Base-by-base conservation (phyloP, 2,888 invertebrate genomes). In the Germaria angustata region DNA sequence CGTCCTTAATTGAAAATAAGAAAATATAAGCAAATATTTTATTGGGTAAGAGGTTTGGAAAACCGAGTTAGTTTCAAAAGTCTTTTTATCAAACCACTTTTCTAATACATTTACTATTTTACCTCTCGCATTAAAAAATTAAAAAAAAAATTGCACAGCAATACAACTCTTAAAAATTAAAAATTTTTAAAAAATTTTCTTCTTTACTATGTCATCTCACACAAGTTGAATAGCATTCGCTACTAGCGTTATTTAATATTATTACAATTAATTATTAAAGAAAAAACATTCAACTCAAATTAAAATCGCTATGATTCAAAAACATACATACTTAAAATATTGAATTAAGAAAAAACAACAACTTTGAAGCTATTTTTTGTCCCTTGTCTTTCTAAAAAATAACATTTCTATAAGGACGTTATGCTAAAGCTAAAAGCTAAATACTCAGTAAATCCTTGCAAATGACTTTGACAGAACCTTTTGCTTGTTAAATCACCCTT, bases 401-500 rank as follows among this genome's bases (percentile, higher is more conserved):
- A 1, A 49, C 11, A 20, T 4, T 46, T 20, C n/a, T 28, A 28
- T 39, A 39, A 39, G 13, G 39, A 39, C 13, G 13, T 11, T 55
- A 5, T 22, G 11, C n/a, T 11, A 32, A 51, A 66, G 36, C 22
- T 51, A 15, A 15, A 9, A 53, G 28, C 39, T 63, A 41, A 73
- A 28, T 53, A 53, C 51, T 53, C 32, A 28, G 32, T 20, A 73
- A 73, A 53, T 73, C 69, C 63, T 78, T 44, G 69, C 63, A 63
- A 69, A 71, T 71, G 44, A 55, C 53, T 78, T 63, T 55, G 46
- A 44, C 61, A 78, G 20, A 71, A 71, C 63, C 78, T 63, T 78
- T 78, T 71, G 15, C 34, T 55, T 55, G 36, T 71, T 53, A 28
- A 61, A 41, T 77, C 51, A 77, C 66, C 66, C 69, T 69, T 61